A percentile compares a stretch with the other conserved stretches of the same genome.
Evolutionary conservation across 2,888 invertebrate genomes (phyloP).

Genomic region (Tetragonisca angustula): DNA sequence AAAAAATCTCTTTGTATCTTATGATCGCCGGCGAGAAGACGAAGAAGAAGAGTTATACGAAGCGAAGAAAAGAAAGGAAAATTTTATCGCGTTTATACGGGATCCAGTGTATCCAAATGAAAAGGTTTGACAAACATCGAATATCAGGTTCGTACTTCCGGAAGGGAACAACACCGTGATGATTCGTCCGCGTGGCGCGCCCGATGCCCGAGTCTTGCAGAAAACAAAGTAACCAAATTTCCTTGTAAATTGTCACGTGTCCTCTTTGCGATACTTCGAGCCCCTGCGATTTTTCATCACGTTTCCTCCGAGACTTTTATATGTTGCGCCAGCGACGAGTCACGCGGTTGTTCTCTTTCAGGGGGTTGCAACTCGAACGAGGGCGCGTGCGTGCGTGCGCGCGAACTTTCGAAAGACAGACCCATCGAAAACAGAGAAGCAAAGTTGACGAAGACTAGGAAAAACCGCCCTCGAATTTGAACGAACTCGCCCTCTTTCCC

Average conservation of each 20-base stretch:
- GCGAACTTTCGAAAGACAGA: constrained; percentile 19
- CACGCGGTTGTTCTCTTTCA: constrained; percentile 6
- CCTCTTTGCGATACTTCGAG: not conserved
- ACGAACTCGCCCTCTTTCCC: constrained; percentile 48
- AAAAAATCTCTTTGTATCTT: constrained; percentile 15
- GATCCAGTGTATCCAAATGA: constrained; percentile 13
- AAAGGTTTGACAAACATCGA: constrained; percentile 39
- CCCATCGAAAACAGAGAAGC: not conserved
- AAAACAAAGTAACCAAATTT: not conserved
- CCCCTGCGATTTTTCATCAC: not conserved
- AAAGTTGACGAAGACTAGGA: not conserved
- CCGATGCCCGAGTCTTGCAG: not conserved
- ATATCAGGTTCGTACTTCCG: constrained; percentile 8
- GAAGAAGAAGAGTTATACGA: not conserved
- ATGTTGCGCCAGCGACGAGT: not conserved
- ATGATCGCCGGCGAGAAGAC: not conserved
- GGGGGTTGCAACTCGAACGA: not conserved
- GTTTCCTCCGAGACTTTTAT: constrained; percentile 10
- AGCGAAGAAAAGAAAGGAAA: not conserved
- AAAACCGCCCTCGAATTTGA: constrained; percentile 39
- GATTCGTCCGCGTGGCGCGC: not conserved
- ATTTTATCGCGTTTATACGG: constrained; percentile 3
- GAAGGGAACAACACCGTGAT: not conserved
- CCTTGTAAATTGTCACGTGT: constrained; percentile 12
- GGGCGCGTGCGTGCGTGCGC: not conserved